Base-by-base conservation (phyloP, 2,797 vertebrate species). In the Xyrichtys novacula region DNA sequence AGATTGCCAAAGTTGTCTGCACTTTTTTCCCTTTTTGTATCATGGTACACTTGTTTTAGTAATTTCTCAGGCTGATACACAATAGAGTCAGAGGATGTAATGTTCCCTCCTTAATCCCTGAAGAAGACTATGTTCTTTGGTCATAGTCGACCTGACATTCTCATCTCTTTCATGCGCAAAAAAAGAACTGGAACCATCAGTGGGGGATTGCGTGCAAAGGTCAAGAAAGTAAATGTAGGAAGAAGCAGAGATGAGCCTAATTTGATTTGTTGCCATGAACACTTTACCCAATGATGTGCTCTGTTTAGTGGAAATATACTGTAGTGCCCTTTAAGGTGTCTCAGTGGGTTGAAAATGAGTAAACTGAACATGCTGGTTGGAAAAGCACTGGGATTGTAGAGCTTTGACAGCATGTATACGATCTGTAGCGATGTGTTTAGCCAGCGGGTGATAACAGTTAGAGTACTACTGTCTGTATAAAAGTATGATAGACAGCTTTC, bases 51-150 rank as follows among this genome's bases (percentile, higher is more conserved):
- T 83, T 55, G 58, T 80, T 75, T 74, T 64, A 32, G 40, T 44
- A 66, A 63, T 62, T 79, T 71, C 47, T 80, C 70, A 62, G 56
- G 28, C 63, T 29, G 40, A 70, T 75, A 64, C 52, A 74, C 67
- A 75, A 65, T 61, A 44, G 72, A 80, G 52, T 61, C 65, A 60
- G 40, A 71, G 60, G 57, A 74, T 75, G 60, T 76, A 49, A 74
- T 65, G 62, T 79, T 83, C 67, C 63, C 36, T 60, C 48, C 47
- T 40, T 82, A 85, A 89, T 87, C 81, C 72, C 42, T 20, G 11
- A 53, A 78, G 76, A 52, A 69, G 66, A 72, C n/a, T 1, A 32
- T 74, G 74, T 69, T 66, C 54, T 64, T 69, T 61, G 57, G 63
- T 69, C 31, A 10, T 44, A 38, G 65, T 77, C 60, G 25, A 49